Evolutionary conservation across 2,797 vertebrate genomes (phyloP).

Genomic region (Gambusia yucatana): DNA sequence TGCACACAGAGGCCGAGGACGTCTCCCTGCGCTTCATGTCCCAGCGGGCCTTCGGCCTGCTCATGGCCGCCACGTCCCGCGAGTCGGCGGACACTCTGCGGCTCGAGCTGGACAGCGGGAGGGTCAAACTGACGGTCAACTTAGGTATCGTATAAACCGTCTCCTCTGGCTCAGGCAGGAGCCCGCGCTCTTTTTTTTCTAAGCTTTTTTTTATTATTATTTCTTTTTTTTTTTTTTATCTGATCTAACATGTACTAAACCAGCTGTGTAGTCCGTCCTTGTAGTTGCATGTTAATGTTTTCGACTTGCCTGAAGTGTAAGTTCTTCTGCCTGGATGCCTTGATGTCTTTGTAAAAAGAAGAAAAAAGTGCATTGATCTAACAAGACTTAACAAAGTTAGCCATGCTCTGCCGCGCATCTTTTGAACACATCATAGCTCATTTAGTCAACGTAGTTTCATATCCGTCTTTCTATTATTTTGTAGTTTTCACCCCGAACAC

Average conservation of each 20-base stretch:
- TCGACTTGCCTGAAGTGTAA: slow-evolving; percentile 66
- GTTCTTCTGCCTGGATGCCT: slow-evolving; percentile 56
- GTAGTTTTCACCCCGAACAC: slow-evolving; percentile 42
- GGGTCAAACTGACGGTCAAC: slow-evolving; percentile 97
- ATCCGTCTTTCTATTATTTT: slow-evolving; percentile 1
- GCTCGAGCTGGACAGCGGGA: slow-evolving; percentile 93
- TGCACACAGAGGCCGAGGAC: slow-evolving; percentile 97
- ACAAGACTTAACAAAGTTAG: slow-evolving; percentile 78
- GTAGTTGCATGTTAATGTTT: slow-evolving; percentile 74
- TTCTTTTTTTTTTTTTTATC: slow-evolving; percentile 28
- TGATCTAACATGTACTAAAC: slow-evolving; percentile 58
- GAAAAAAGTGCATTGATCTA: slow-evolving; percentile 73
- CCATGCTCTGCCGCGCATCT: slow-evolving; percentile 88
- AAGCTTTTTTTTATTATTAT: slow-evolving; percentile 4
- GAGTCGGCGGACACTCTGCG: slow-evolving; percentile 94
- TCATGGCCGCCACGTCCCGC: slow-evolving; percentile 94
- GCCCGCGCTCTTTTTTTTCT: slow-evolving; percentile 35
- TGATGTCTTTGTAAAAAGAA: slow-evolving; percentile 53
- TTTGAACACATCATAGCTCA: slow-evolving; percentile 78
- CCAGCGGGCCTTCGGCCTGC: slow-evolving; percentile 92
- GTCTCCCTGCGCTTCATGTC: slow-evolving; percentile 98
- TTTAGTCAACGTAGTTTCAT: slow-evolving; percentile 3
- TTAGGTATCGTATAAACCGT: slow-evolving; percentile 91
- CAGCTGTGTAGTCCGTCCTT: slow-evolving; percentile 43
- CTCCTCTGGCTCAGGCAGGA: slow-evolving; percentile 32